A percentile compares a stretch with the other conserved stretches of the same genome.
Evolutionary conservation across 2,888 invertebrate species (phyloP).

Genomic region (Andrena trimmerana): DNA sequence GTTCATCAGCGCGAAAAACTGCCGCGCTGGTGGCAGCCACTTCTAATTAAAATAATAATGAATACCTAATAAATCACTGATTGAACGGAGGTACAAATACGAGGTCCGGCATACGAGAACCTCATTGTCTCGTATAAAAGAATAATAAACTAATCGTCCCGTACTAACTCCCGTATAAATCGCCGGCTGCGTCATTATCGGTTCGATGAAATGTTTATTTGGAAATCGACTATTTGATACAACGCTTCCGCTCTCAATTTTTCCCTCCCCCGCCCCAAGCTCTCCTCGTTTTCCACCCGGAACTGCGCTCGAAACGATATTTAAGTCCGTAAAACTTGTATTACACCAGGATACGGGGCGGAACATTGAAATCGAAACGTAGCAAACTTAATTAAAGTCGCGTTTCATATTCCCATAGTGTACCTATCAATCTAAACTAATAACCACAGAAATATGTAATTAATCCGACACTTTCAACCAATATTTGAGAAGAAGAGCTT

Average conservation of each 20-base stretch:
- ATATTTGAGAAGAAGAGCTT: background rate
- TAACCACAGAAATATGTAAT: background rate
- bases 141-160: conserved; percentile 75
- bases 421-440: background rate
- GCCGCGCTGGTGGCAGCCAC: background rate
- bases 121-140: conserved; percentile 79
- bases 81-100: conserved; percentile 72
- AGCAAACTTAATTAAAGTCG: background rate
- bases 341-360: background rate
- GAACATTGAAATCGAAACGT: background rate
- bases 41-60: conserved; percentile 78
- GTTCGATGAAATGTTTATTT: conserved; percentile 70
- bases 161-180: conserved; percentile 69
- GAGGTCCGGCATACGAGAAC: conserved; percentile 65
- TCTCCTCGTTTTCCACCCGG: background rate
- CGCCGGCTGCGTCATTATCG: conserved; percentile 68
- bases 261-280: background rate
- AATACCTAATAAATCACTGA: conserved; percentile 80
- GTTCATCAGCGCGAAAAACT: conserved; percentile 45
- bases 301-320: background rate
- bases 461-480: background rate
- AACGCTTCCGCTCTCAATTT: conserved; percentile 35
- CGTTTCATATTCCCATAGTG: background rate
- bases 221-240: conserved; percentile 52
- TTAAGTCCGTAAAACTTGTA: background rate